Base-by-base conservation (phyloP, 2,888 invertebrate species). In the Drosophila mettleri region DNA sequence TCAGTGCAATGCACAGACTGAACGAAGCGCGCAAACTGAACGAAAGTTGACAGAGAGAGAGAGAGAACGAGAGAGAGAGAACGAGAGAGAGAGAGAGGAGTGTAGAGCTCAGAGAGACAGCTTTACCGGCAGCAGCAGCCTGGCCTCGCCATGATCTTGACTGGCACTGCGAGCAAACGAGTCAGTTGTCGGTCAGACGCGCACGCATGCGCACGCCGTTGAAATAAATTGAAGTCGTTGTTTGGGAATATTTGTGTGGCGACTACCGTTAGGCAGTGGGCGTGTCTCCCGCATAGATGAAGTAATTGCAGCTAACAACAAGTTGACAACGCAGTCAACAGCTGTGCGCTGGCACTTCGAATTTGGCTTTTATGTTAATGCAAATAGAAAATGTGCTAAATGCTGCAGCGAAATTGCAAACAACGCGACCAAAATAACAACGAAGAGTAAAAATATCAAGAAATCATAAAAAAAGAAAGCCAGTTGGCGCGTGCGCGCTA, bases 371-470 rank as follows among this genome's bases (percentile, higher is more conserved):
- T 38, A 41, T 41, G 16, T 54, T 60, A 41, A 59, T 36, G 22
- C 65, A 81, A 84, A 84, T 87, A 87, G 83, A 87, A 84, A 84
- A 81, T 74, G 77, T 87, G 83, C 70, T 84, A 86, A 84, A 79
- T 81, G 74, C 74, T 74, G 62, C 67, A 72, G 82, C 70, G 87
- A 84, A 84, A 85, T 81, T 86, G 70, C 72, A 69, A 78, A 77
- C 65, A 66, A 36, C 46, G 18, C 29, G 20, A 61, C 31, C 18
- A 48, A 54, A 53, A 53, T 22, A 48, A 62, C 38, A 45, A 65
- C 39, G 24, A 16, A 43, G 5, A 41, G n/a, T 22, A 60, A 67
- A 24, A 24, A 27, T 5, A 33, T 3, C 16, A 38, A 58, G 5
- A 60, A 63, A n/a, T n/a, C 16, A 8, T 24, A 8, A n/a, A 41